phyloP scores from a whole-genome alignment of 2,888 invertebrate species.

The Agonum fuliginosum region DNA sequence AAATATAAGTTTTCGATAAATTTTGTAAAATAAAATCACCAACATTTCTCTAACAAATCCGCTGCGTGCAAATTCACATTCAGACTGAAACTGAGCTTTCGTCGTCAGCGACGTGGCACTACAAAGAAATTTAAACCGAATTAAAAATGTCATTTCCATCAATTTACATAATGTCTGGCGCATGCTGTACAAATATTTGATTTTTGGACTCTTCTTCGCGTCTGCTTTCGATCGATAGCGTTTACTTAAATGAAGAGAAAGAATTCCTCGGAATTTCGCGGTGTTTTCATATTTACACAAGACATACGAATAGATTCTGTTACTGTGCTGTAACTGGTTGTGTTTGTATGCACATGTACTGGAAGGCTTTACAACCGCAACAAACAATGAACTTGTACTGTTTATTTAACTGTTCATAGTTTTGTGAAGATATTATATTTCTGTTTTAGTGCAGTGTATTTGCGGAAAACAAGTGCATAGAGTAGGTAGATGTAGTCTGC shows the following conservation, averaged over 20 bases:
- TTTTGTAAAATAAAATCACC: not conserved
- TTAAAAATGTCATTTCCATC: slow-evolving; percentile 49
- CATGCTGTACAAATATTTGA: slow-evolving; percentile 46
- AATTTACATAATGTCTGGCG: slow-evolving; percentile 47
- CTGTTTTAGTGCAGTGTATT: not conserved
- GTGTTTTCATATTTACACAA: slow-evolving; percentile 35
- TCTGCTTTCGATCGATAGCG: slow-evolving; percentile 9
- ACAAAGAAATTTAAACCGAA: slow-evolving; percentile 42
- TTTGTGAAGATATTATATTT: slow-evolving; percentile 2
- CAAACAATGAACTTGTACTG: slow-evolving; percentile 19
- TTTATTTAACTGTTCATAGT: slow-evolving; percentile 23
- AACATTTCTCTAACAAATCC: not conserved
- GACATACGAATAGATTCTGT: slow-evolving; percentile 26
- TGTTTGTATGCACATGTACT: not conserved
- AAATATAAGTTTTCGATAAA: not conserved
- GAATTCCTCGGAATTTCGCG: not conserved
- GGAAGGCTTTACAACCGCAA: not conserved
- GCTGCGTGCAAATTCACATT: not conserved
- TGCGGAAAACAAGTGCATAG: not conserved
- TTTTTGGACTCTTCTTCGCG: slow-evolving; percentile 2
- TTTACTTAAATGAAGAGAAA: slow-evolving; percentile 25
- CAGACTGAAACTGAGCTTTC: not conserved
- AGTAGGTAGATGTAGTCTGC: not conserved
- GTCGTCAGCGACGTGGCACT: slow-evolving; percentile 8
- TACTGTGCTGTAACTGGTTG: not conserved